Base-by-base conservation (phyloP, 2,797 vertebrate genomes). In the Enoplosus armatus region DNA sequence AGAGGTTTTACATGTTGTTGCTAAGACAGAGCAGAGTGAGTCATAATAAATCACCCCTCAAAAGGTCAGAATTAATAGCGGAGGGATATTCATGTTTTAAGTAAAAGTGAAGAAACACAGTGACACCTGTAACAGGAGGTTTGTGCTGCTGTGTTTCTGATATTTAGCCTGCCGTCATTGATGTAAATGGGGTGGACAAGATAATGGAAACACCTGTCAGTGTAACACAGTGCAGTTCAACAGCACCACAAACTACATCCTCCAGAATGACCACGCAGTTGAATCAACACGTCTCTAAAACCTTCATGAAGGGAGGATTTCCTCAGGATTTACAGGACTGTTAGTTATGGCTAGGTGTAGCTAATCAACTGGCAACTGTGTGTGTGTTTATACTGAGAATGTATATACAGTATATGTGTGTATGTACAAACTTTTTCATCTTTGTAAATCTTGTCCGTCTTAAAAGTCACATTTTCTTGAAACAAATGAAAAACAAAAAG, bases 1-100 rank as follows among this genome's bases (percentile, higher is more conserved):
- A 68, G 47, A 48, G 64, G 37, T 26, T 76, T 58, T 31, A 72
- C n/a, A 2, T 37, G 55, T 45, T 56, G 66, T 56, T 56, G 48
- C 47, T n/a, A 12, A 33, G 43, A 39, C 68, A 60, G n/a, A 66
- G 63, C 1, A 10, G 1, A 51, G 55, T 2, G 4, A 37, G 51
- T 68, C 31, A 27, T 7, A 67, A 47, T 51, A 62, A 72, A 48
- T 55, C 63, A 33, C 51, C 20, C 26, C 31, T 50, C 14, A 50
- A 33, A 45, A 41, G 2, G 7, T 62, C 45, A 35, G 31, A 39
- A 47, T 24, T 58, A 59, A 59, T 37, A 54, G 26, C 35, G 16
- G 31, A 29, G 33, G 60, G 45, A 67, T 6, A 5, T 48, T 39
- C 51, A 55, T 54, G 11, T n/a, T n/a, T n/a, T n/a, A n/a, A n/a